Base-by-base conservation (phyloP, 2,888 invertebrate species). In the Scaeva pyrastri region DNA sequence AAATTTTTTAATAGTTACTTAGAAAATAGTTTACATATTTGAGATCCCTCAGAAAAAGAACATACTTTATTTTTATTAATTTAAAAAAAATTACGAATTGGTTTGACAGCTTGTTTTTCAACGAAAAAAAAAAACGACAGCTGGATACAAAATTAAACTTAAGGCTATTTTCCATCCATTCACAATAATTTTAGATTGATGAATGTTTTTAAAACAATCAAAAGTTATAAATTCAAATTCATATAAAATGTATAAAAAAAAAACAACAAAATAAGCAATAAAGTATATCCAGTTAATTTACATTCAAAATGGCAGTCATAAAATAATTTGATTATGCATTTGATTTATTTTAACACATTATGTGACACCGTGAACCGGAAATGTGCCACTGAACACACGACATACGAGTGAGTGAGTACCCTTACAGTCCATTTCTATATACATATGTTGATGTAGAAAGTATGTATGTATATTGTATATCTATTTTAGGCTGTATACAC, bases 311-410 rank as follows among this genome's bases (percentile, higher is more conserved):
- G 43, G 45, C 66, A 66, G 43, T 84, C 43, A 71, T 79, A 79
- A 80, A 68, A 68, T 68, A 23, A 75, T 85, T 60, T 60, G 62
- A 60, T 60, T 76, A 45, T 39, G 52, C 23, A 80, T 80, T 72
- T 76, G 84, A 85, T 85, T 80, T 85, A 85, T 78, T 60, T 70
- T 41, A 16, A 56, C 71, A 56, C 71, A 41, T 21, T 45, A 16
- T 58, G 52, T 62, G 72, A 60, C 79, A 74, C 58, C 68, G 10
- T 50, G 73, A 73, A 56, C 72, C 55, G 31, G 43, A 70, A 75
- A 55, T 26, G 48, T 45, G 31, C 31, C 31, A 48, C 2, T 21
- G 21, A 41, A n/a, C 48, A 50, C 14, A 48, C 43, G 14, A n/a
- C 11, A 2, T 11, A 31, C 31, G 31, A 31, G 8, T 31, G 31